Base-by-base conservation (phyloP, 2,888 invertebrate genomes). In the Falcaria lacertinaria region DNA sequence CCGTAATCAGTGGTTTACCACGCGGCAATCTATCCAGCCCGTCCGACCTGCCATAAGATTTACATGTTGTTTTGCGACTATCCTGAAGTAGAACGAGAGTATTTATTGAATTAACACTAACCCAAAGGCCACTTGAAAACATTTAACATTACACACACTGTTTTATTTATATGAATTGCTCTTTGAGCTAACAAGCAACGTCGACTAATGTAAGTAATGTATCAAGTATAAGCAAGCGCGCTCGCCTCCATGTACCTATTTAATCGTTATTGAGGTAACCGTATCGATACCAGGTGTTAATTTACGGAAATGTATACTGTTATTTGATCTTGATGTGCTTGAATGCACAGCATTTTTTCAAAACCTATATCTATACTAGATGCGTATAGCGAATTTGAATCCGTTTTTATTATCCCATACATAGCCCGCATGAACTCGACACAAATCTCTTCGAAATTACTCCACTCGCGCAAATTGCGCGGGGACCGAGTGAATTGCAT, bases 401-500 rank as follows among this genome's bases (percentile, higher is more conserved):
- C 45, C 57, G 48, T 51, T 55, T 52, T 70, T 67, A 69, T 75
- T 71, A 74, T 61, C 55, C 52, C 54, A 47, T 47, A 28, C 42
- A 36, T 41, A n/a, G 16, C 16, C 39, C 17, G 16, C 39, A 16
- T 4, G 39, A 32, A n/a, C 13, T 62, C 71, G 64, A 71, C 74
- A 75, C 65, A 76, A 81, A 80, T 80, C 77, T 77, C 69, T 77
- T 80, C 76, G 74, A 78, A 85, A 82, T 82, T 69, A 80, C 82
- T 84, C 80, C 79, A 82, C 81, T 84, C 79, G 79, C 80, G 70
- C 82, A 85, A 86, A 86, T 87, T 85, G 86, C 78, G 80, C 83
- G 73, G 79, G 64, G 75, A 74, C 77, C 78, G 81, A 85, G 78
- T 79, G 85, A 87, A 87, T 87, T 86, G 86, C 84, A 87, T 87